These are phyloP conservation scores for Malurus elegans DNA, from an alignment of 2,113 vertebrate genomes.

Conservation along the genomic window DNA sequence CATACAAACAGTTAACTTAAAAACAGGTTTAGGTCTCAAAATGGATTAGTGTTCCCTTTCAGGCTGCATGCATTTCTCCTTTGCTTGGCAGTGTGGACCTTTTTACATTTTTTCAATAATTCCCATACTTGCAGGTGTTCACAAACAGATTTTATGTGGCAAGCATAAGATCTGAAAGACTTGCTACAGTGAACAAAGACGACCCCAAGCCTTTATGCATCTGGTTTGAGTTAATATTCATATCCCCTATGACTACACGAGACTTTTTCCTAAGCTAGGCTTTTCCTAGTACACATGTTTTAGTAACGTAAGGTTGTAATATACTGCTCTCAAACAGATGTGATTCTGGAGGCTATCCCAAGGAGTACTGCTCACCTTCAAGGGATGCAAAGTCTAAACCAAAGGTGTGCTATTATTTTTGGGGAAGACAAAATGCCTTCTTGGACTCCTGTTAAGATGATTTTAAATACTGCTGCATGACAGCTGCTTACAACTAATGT, in stretches of 20 bases:
- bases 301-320: slow-evolving; percentile 9
- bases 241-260: neutral
- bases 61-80: neutral
- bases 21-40: neutral
- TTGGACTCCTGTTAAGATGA: neutral
- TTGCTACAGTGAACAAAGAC: neutral
- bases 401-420: neutral
- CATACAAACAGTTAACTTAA: neutral
- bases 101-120: neutral
- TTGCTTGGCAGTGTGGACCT: neutral
- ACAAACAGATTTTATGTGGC: neutral
- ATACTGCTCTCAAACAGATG: neutral
- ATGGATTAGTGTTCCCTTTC: neutral
- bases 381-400: neutral
- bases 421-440: neutral
- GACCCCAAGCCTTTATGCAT: neutral
- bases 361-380: neutral
- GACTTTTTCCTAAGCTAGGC: slow-evolving; percentile 23
- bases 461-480: neutral
- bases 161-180: neutral
- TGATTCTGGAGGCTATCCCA: neutral
- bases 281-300: slow-evolving; percentile 24
- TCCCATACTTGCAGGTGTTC: neutral
- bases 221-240: slow-evolving; percentile 43
- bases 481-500: neutral